Evolutionary conservation across 2,113 vertebrate species (phyloP), one percentile per base, ranked within the genome.

Genomic region (Potamarius usumacintae): DNA sequence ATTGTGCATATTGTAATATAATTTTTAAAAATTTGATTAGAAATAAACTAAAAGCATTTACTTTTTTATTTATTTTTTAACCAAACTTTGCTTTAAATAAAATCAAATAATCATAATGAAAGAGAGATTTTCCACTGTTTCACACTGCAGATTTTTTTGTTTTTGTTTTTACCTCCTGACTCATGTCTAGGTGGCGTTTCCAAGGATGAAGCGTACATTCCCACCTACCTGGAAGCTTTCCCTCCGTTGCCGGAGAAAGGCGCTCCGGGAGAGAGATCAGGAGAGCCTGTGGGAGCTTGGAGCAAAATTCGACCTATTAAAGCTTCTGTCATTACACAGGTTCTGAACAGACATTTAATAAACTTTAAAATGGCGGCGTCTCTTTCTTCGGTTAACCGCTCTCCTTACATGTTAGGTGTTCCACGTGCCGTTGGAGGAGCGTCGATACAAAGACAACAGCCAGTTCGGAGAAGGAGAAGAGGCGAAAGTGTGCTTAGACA

Each of bases 391-490:
- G 1, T 42, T 65, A n/a, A 74, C 25, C 34, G 0, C 27, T 27
- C 27, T 34, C 1, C 25, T 78, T 1, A 9, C 12, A 3, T 63
- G 22, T 22, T 63, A 96, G 96, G 94, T 95, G 88, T 96, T 97
- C 87, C 95, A 96, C 7, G 95, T 96, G 65, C 95, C 95, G 30
- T 87, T 96, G 90, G 96, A 97, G 89, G 95, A 97, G 88, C 94
- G 96, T 18, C 94, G 94, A 82, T 96, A 96, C 93, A 96, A 96
- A 91, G 96, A 96, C 93, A 95, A 96, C 92, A 96, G 94, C 92
- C 96, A 96, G 91, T 96, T 96, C 48, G 94, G 95, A 65, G 96
- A 96, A 92, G 94, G 95, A 0, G 96, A 95, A 89, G 94, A 96
- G 92, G 93, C 93, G 85, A 96, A 96, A 85, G 95, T 96, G 78